Conservation (phyloP, 1,140 invertebrate genomes). For the Meloidogyne exigua region DNA sequence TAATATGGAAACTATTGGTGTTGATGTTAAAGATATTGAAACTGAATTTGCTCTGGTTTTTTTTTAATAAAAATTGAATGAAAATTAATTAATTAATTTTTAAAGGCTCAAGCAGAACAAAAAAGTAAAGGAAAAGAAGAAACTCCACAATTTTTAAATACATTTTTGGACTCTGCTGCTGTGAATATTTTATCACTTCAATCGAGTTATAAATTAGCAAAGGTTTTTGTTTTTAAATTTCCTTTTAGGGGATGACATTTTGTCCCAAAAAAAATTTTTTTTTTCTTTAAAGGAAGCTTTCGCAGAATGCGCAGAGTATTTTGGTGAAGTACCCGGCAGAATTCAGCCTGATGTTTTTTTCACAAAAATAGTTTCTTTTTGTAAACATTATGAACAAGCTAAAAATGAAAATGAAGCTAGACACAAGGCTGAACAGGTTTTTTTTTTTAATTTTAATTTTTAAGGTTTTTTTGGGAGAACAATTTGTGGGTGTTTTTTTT, state of each 20-base stretch:
- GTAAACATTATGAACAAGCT: constrained; percentile 37
- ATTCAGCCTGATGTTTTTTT: constrained; percentile 38
- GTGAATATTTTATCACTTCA: constrained; percentile 20
- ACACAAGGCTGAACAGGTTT: constrained; percentile 20
- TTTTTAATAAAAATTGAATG: too few species aligned
- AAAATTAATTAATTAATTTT: too few species aligned
- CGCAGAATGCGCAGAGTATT: constrained; percentile 38
- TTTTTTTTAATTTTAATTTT: too few species aligned
- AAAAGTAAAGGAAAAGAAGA: constrained; percentile 33
- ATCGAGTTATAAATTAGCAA: constrained; percentile 11
- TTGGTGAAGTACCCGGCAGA: constrained; percentile 26
- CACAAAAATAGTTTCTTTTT: constrained; percentile 36
- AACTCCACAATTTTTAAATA: constrained; percentile 23
- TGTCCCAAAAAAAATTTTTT: constrained; percentile 9
- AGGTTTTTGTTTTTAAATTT: not conserved
- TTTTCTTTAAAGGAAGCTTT: constrained; percentile 38
- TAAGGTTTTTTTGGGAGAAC: too few species aligned
- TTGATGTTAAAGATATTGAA: constrained; percentile 40
- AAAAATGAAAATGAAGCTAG: constrained; percentile 25
- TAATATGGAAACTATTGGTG: constrained; percentile 39
- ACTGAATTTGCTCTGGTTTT: constrained; percentile 24
- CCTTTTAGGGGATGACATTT: too few species aligned
- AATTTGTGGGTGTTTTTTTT: too few species aligned
- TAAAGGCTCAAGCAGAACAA: constrained; percentile 25
- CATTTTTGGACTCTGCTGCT: constrained; percentile 25